Conservation (phyloP, 2,888 invertebrate species). For the Tubulanus polymorphus region DNA sequence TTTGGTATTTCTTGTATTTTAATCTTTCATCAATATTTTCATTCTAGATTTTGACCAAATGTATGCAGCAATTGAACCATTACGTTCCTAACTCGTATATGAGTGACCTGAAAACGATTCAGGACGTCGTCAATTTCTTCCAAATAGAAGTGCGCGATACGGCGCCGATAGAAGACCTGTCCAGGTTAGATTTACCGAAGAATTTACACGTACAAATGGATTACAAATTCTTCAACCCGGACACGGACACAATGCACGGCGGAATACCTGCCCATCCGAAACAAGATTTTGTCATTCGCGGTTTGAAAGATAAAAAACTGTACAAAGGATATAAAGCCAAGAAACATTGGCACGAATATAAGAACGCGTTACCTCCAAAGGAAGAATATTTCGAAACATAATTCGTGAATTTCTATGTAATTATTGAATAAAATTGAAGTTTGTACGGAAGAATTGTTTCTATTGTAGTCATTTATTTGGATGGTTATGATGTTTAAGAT, state of each 20-base stretch:
- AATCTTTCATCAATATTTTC: no score
- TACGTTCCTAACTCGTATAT: constrained; percentile 77
- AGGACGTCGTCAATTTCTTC: constrained; percentile 39
- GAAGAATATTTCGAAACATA: no score
- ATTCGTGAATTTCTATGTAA: no score
- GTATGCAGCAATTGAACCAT: constrained; percentile 70
- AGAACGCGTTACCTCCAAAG: no score
- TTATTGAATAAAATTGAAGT: no score
- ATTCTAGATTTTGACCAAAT: constrained; percentile 63
- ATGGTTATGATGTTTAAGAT: no score
- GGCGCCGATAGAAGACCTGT: constrained; percentile 35
- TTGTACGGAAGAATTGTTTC: no score
- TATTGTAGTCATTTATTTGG: no score
- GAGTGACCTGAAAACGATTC: constrained; percentile 69
- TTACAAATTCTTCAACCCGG: constrained; percentile 78
- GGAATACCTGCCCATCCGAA: constrained; percentile 82
- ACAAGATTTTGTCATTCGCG: constrained; percentile 78
- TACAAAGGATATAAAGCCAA: constrained; percentile 55
- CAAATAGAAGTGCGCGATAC: constrained; percentile 33
- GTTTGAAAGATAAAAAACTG: constrained; percentile 75
- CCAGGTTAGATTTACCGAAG: constrained; percentile 63
- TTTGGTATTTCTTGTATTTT: no score
- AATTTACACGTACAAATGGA: constrained; percentile 82
- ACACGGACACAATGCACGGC: constrained; percentile 66
- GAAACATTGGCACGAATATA: constrained; percentile 1